These are phyloP conservation scores for Corythoichthys intestinalis DNA, from an alignment of 2,113 vertebrate species.

Conservation along the genomic window DNA sequence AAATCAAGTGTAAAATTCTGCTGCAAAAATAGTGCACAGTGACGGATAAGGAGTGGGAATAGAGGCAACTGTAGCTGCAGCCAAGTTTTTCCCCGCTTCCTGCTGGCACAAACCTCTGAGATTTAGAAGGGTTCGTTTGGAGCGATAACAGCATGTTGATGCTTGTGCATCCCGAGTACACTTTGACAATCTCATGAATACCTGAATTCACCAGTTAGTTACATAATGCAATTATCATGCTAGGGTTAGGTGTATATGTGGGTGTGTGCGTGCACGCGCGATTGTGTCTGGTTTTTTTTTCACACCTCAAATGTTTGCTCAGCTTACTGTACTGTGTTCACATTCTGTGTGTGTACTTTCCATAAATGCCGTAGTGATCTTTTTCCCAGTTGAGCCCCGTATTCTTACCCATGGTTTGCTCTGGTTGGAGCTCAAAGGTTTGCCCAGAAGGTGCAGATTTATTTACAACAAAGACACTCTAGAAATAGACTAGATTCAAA, in stretches of 20 bases:
- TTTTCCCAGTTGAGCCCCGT: conserved; percentile 2
- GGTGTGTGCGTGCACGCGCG: not conserved
- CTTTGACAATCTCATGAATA: conserved; percentile 39
- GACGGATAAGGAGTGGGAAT: conserved; percentile 30
- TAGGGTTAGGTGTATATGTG: conserved; percentile 2
- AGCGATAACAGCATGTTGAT: conserved; percentile 10
- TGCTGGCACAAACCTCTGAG: conserved; percentile 34
- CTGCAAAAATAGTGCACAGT: conserved; percentile 22
- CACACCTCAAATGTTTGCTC: not conserved
- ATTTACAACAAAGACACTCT: not conserved
- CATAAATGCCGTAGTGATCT: conserved; percentile 16
- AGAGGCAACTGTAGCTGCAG: conserved; percentile 55
- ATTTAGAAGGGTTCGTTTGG: conserved; percentile 46
- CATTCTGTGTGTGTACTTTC: conserved; percentile 15
- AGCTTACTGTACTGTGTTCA: not conserved
- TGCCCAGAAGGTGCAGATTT: conserved; percentile 14
- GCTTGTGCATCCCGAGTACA: conserved; percentile 16
- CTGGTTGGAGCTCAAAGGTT: conserved; percentile 19
- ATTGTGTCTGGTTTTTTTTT: not conserved
- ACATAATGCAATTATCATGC: conserved; percentile 16
- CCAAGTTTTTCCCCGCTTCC: conserved; percentile 43
- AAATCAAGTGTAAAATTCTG: not conserved
- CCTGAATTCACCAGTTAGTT: conserved; percentile 23
- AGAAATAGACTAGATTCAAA: not conserved
- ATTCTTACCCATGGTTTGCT: not conserved